Base-by-base conservation (phyloP, 2,888 invertebrate genomes). In the Acholoe squamosa region DNA sequence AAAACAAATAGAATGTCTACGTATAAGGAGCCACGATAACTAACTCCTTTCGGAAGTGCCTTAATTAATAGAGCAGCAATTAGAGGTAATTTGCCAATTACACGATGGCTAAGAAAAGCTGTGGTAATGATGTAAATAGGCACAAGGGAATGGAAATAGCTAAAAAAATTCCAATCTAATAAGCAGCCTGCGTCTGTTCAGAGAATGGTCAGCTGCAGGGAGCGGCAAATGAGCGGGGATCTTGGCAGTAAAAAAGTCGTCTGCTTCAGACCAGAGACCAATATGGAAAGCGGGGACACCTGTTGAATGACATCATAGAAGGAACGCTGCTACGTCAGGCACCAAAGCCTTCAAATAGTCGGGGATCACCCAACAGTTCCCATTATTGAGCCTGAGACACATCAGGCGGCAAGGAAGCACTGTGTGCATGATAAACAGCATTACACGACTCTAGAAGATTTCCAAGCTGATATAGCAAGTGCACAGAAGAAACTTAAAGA, bases 1-100 rank as follows among this genome's bases (percentile, higher is more conserved):
- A 5, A n/a, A n/a, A 61, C 19, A 61, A 61, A n/a, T n/a, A n/a
- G 61, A 61, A n/a, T 3, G n/a, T 3, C 3, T n/a, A 61, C 61
- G 61, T 61, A 61, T 61, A 61, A 61, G 61, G 61, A 61, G 10
- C 43, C 43, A 43, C 43, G 61, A 61, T 61, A 61, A 14, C 19
- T 61, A n/a, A n/a, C 25, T 71, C 71, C 71, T 14, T 71, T 1
- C 28, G 71, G 71, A 71, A 71, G 71, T 71, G 31, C 14, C 71
- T 25, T 71, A 28, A 71, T 71, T 71, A 71, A 71, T 22, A 28
- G 14, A 25, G 14, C 71, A 14, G 3, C 25, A 71, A 61, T 61
- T 61, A 61, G n/a, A 19, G 71, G 71, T 71, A 71, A 71, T 28
- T 71, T 28, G 25, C 71, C 71, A 71, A 71, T 71, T 71, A 71